These are phyloP conservation scores for Odontothrips loti DNA, from an alignment of 2,888 invertebrate genomes.

Conservation along the genomic window DNA sequence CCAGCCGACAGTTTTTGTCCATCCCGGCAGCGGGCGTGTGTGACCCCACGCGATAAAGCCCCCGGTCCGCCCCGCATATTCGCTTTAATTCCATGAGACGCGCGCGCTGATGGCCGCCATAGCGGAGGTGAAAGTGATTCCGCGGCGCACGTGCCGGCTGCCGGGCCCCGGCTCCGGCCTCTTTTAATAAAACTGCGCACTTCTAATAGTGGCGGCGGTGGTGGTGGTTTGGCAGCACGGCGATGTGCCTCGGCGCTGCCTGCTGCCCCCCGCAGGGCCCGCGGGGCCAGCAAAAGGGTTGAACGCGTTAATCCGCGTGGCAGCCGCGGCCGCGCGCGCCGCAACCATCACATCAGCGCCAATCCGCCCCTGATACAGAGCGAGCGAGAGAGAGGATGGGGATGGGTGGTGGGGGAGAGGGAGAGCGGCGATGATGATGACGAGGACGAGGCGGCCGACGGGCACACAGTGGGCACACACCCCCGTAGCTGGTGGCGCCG, in stretches of 20 bases:
- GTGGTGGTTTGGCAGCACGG: background rate
- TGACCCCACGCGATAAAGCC: too few relatives aligned
- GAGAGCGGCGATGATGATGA: background rate
- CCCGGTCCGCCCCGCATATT: too few relatives aligned
- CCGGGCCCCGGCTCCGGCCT: too few relatives aligned
- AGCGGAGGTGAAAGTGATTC: background rate
- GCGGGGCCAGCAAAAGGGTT: background rate
- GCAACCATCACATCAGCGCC: background rate
- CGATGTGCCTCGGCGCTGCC: background rate
- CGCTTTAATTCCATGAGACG: background rate
- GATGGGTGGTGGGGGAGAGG: too few relatives aligned
- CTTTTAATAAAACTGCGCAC: constrained; percentile 1
- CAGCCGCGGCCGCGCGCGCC: constrained; percentile 4
- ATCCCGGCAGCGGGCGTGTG: background rate
- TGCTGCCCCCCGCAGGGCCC: background rate
- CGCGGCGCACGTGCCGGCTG: background rate
- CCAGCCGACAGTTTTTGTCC: background rate
- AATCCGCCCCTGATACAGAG: background rate
- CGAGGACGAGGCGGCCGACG: background rate
- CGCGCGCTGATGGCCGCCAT: background rate
- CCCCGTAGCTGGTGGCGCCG: too few relatives aligned
- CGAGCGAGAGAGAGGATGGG: background rate
- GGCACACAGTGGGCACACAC: background rate
- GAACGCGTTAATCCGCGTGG: constrained; percentile 1
- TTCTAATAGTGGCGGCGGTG: background rate